Evolutionary conservation across 2,113 vertebrate genomes (phyloP), one percentile per base, ranked within the genome.

Genomic region (Dolichallabes microphthalmus): DNA sequence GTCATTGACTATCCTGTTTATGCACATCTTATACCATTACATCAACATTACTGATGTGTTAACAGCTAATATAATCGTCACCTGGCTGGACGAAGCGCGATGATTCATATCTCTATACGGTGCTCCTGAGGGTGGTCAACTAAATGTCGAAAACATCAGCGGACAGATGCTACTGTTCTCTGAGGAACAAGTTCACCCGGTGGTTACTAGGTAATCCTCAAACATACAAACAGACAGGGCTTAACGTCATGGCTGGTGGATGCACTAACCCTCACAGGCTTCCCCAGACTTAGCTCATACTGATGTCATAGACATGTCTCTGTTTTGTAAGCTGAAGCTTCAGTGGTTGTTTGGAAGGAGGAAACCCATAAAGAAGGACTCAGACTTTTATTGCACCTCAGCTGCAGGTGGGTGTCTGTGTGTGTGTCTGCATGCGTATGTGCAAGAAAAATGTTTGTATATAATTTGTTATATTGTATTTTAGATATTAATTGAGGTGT

Each of bases 361-460:
- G 85, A 89, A 88, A 66, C 86, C 81, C 81, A 82, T 89, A 87
- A 91, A 86, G 75, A 76, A 79, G 66, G 35, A 61, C 82, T 39
- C 60, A 6, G 84, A 88, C 73, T 50, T 88, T 89, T 87, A 86
- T 63, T 73, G 69, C 45, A 27, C 68, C 53, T 69, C 76, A 53
- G 83, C 69, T 79, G 76, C 87, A 86, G 87, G 83, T 87, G 86
- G 82, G 75, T 84, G 25, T 68, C 69, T 78, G 30, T 58, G 25
- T 83, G 39, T 3, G 35, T 64, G 35, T 45, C 27, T 79, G 45
- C 39, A 58, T 58, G 25, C 17, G 9, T 25, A 17, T 58, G 60
- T 80, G 55, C 19, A 39, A 45, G 35, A 69, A 39, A 80, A 45
- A 53, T 35, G 35, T 5, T 6, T 15, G 52, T 77, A 45, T 61